phyloP scores from a whole-genome alignment of 2,113 vertebrate genomes.

The Chrysemys picta region DNA sequence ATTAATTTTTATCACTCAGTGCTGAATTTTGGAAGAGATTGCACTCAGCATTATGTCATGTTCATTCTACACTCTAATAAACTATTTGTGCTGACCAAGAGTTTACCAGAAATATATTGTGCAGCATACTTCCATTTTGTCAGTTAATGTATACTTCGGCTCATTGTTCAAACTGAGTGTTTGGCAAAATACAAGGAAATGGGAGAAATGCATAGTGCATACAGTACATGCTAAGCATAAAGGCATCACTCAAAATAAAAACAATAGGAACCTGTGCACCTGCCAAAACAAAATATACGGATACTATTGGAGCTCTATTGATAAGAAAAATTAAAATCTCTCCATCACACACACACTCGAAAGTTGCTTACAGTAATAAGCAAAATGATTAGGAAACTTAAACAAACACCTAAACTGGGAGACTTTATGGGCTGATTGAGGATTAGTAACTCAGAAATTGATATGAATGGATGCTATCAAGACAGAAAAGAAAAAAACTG shows the following conservation, averaged over 20 bases:
- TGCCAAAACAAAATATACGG: background rate
- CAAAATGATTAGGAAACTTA: background rate
- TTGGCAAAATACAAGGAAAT: conserved; percentile 30
- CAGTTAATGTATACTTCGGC: background rate
- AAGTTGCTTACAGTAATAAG: background rate
- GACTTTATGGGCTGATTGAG: background rate
- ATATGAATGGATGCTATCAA: background rate
- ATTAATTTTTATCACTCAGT: background rate
- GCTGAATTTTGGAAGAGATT: background rate
- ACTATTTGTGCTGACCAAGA: background rate
- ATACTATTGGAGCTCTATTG: background rate
- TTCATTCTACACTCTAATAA: background rate
- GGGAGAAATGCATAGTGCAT: background rate
- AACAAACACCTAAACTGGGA: background rate
- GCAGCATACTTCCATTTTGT: background rate
- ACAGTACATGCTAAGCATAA: background rate
- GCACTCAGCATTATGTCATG: conserved; percentile 3
- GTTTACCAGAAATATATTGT: conserved; percentile 15
- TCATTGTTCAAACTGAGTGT: background rate
- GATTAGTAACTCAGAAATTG: background rate
- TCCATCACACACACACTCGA: background rate
- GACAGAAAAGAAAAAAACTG: background rate
- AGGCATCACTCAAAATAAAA: background rate
- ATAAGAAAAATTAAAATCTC: background rate
- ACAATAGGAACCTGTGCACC: background rate